These are phyloP conservation scores for Pseudochirops cupreus DNA, from an alignment of 2,797 vertebrate genomes.

Conservation along the genomic window DNA sequence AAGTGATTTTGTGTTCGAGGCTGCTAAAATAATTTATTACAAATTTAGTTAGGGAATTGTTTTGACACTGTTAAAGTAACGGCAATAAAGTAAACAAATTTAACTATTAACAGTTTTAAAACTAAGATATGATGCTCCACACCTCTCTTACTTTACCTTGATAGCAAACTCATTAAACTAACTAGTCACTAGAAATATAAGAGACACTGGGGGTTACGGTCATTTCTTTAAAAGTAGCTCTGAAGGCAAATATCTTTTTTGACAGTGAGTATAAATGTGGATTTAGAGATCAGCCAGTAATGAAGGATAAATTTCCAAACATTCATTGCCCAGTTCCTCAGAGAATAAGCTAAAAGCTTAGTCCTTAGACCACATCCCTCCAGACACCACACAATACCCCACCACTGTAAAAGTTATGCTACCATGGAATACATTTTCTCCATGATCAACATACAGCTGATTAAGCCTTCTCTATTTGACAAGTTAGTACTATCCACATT, in stretches of 20 bases:
- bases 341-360: constrained; percentile 47
- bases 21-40: constrained; percentile 40
- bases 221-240: constrained; percentile 49
- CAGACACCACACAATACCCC: constrained; percentile 9
- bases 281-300: constrained; percentile 63
- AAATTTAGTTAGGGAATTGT: constrained; percentile 45
- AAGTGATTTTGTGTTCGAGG: constrained; percentile 47
- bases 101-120: constrained; percentile 60
- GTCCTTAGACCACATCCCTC: constrained; percentile 46
- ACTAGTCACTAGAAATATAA: constrained; percentile 31
- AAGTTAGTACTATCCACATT: constrained; percentile 10
- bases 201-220: background rate
- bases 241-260: constrained; percentile 34
- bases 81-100: constrained; percentile 38
- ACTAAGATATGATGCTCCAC: constrained; percentile 21
- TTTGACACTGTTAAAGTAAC: constrained; percentile 37
- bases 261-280: constrained; percentile 63
- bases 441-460: background rate
- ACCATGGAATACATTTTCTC: constrained; percentile 17
- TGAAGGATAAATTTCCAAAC: constrained; percentile 51
- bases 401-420: constrained; percentile 8
- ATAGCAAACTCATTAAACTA: background rate
- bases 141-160: background rate
- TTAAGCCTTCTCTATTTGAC: constrained; percentile 49
- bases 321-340: constrained; percentile 56